phyloP scores from a whole-genome alignment of 2,113 vertebrate genomes.

The Dipodomys stephensi region DNA sequence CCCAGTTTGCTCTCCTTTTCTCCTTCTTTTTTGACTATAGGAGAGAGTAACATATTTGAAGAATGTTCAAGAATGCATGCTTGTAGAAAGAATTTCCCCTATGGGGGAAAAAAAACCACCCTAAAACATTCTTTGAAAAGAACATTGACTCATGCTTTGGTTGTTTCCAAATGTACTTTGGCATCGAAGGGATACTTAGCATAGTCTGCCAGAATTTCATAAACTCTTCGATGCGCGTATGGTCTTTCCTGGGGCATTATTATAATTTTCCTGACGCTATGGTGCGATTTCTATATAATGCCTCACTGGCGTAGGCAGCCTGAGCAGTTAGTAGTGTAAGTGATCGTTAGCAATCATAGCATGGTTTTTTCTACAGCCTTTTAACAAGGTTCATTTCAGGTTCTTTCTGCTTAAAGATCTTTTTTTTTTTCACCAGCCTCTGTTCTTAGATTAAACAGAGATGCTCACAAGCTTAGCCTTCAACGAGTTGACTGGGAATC shows the following conservation, averaged over 20 bases:
- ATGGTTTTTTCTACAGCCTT: not conserved
- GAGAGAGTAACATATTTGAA: not conserved
- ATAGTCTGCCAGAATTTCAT: not conserved
- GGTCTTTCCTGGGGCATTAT: not conserved
- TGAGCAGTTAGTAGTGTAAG: too few species aligned
- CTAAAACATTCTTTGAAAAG: slow-evolving; percentile 6
- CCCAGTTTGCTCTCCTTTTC: not conserved
- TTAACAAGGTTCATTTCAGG: not conserved
- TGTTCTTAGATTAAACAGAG: not conserved
- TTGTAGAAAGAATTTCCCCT: not conserved
- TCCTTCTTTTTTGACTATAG: not conserved
- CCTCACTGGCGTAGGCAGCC: not conserved
- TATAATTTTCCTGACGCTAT: slow-evolving; percentile 1
- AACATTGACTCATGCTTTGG: not conserved
- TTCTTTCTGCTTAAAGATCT: not conserved
- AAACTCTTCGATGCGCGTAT: not conserved
- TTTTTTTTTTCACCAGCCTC: not conserved
- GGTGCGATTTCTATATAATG: not conserved
- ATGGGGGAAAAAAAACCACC: not conserved
- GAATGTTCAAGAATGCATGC: not conserved
- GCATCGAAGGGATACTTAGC: not conserved
- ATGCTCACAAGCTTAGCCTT: not conserved
- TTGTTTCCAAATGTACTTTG: slow-evolving; percentile 46
- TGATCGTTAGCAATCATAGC: too few species aligned
- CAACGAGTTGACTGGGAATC: not conserved